Evolutionary conservation across 2,888 invertebrate genomes (phyloP).

Genomic region (Melanophora roralis): DNA sequence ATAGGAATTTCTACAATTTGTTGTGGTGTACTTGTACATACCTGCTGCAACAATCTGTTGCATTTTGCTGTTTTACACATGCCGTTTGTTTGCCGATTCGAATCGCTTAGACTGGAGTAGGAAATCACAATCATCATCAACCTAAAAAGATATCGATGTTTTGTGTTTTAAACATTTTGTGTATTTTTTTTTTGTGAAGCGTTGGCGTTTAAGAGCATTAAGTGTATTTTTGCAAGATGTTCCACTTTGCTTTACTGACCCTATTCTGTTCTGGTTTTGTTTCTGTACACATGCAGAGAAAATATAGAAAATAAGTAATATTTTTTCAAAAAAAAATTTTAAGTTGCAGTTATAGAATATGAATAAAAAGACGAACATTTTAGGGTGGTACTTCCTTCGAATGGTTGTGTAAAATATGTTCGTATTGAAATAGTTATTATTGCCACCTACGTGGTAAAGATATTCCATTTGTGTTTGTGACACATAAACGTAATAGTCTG

Average conservation of each 20-base stretch:
- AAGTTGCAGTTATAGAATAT: no score
- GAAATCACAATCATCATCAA: slow-evolving; percentile 1
- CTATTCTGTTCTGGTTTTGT: slow-evolving; percentile 46
- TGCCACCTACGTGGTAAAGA: no score
- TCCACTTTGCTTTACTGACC: slow-evolving; percentile 56
- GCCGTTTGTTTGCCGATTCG: slow-evolving; percentile 23
- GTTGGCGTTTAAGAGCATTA: slow-evolving; percentile 40
- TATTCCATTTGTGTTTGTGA: no score
- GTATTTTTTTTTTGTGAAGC: slow-evolving; percentile 39
- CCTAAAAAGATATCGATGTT: slow-evolving; percentile 27
- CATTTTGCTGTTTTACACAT: slow-evolving; percentile 43
- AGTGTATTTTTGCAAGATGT: slow-evolving; percentile 57
- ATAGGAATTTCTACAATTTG: neutral
- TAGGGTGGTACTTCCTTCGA: no score
- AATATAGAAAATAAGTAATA: no score
- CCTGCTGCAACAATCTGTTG: slow-evolving; percentile 62
- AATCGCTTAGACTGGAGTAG: neutral
- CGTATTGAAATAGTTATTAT: no score
- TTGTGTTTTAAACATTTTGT: slow-evolving; percentile 37
- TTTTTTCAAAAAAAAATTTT: no score
- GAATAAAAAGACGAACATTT: no score
- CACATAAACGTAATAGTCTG: no score
- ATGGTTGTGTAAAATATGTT: no score
- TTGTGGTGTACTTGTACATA: slow-evolving; percentile 42
- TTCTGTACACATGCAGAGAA: no score